A percentile compares a stretch with the other conserved stretches of the same genome.
Evolutionary conservation across 2,113 vertebrate genomes (phyloP).

Genomic region (Halcyon malimbica): DNA sequence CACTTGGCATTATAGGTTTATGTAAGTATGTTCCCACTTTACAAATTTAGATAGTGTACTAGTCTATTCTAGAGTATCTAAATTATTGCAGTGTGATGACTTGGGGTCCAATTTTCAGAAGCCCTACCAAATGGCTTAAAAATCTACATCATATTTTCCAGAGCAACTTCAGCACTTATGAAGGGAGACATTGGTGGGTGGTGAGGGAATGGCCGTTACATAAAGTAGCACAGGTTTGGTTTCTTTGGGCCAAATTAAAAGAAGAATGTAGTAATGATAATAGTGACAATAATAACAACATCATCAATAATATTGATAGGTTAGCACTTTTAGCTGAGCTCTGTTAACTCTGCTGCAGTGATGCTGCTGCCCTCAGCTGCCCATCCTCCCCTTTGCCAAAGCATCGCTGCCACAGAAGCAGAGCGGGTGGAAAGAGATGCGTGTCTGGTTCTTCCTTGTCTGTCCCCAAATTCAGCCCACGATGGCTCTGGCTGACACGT

Average conservation of each 20-base stretch:
- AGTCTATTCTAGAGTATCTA: neutral
- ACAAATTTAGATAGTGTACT: neutral
- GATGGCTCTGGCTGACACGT: neutral
- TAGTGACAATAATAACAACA: neutral
- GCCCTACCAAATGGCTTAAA: neutral
- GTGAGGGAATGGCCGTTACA: neutral
- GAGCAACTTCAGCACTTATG: neutral
- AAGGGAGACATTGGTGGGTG: neutral
- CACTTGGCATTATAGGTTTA: neutral
- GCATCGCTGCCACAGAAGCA: neutral
- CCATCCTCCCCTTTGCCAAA: conserved; percentile 21
- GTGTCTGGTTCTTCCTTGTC: neutral
- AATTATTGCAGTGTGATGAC: neutral
- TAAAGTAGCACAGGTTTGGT: neutral
- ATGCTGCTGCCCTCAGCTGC: conserved; percentile 33
- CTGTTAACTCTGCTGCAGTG: neutral
- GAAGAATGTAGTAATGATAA: neutral
- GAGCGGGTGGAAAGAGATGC: fast-evolving
- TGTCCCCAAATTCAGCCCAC: fast-evolving
- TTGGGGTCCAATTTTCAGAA: neutral
- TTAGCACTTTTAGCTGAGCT: neutral
- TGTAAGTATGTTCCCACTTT: neutral
- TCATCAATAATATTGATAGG: neutral
- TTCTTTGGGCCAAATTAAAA: neutral
- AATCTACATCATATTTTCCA: neutral